Percentiles rank a stretch among this genome's conserved stretches.
Conservation (phyloP, 2,888 invertebrate genomes). For the Cyclophora albipunctata region DNA sequence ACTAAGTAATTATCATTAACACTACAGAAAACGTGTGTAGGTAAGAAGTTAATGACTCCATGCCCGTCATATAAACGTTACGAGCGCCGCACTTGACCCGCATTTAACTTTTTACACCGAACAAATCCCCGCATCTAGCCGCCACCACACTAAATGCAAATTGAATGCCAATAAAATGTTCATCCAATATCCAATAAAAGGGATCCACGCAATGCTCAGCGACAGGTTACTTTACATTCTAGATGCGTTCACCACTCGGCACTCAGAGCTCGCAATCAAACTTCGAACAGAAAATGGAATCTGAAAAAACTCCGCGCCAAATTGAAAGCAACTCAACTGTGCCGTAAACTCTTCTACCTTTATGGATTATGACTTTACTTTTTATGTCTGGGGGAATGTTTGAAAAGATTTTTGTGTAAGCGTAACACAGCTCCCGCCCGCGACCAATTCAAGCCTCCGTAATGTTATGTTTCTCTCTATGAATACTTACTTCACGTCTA, state of each 20-base stretch:
- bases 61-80: no score
- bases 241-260: slow-evolving; percentile 32
- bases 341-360: slow-evolving; percentile 15
- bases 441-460: no score
- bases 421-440: background rate
- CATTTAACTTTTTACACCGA: no score
- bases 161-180: slow-evolving; percentile 37
- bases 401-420: slow-evolving; percentile 5
- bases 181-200: slow-evolving; percentile 39
- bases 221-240: slow-evolving; percentile 47
- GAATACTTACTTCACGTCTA: no score
- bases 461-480: no score
- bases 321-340: slow-evolving; percentile 28
- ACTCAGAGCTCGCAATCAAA: slow-evolving; percentile 41
- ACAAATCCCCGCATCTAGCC: slow-evolving; percentile 5
- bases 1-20: no score
- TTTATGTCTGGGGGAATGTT: slow-evolving; percentile 15
- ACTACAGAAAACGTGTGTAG: no score
- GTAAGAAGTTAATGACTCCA: no score
- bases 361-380: slow-evolving; percentile 18
- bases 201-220: slow-evolving; percentile 22
- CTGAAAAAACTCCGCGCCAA: slow-evolving; percentile 23
- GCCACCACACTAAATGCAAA: slow-evolving; percentile 30
- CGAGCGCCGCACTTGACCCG: no score
- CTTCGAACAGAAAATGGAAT: slow-evolving; percentile 30